A percentile compares a stretch with the other conserved stretches of the same genome.
These are phyloP conservation scores for Drosophila equinoxialis DNA, from an alignment of 1,140 invertebrate species.

Conservation along the genomic window DNA sequence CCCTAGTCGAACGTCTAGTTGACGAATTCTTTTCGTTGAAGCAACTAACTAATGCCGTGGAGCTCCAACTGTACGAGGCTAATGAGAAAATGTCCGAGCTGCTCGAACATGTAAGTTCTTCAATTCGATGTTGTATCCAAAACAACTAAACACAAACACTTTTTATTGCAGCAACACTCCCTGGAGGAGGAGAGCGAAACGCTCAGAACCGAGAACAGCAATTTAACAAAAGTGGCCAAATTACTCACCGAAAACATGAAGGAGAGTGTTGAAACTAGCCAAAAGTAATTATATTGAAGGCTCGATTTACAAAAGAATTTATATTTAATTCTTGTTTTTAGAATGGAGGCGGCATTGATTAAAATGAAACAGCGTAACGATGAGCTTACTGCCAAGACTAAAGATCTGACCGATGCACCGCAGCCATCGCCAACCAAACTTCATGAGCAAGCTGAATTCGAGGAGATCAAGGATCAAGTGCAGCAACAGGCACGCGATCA, in stretches of 20 bases:
- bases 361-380: constrained; percentile 82
- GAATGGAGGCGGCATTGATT: constrained; percentile 81
- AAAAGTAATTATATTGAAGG: constrained; percentile 44
- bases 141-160: background rate
- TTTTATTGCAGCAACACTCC: constrained; percentile 61
- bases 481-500: constrained; percentile 72
- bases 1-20: constrained; percentile 68
- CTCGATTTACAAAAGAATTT: background rate
- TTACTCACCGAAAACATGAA: constrained; percentile 82
- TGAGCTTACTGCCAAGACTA: constrained; percentile 63
- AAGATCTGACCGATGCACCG: constrained; percentile 71
- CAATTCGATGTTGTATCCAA: no score
- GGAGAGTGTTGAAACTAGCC: constrained; percentile 76
- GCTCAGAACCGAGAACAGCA: constrained; percentile 74
- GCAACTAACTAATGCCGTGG: constrained; percentile 67
- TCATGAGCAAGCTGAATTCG: constrained; percentile 63
- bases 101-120: constrained; percentile 65
- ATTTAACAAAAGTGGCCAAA: constrained; percentile 79
- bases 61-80: constrained; percentile 81
- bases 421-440: constrained; percentile 58
- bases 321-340: constrained; percentile 11
- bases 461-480: constrained; percentile 75
- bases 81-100: constrained; percentile 82
- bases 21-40: constrained; percentile 74
- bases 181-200: constrained; percentile 80